These are phyloP conservation scores for Oryctolagus cuniculus DNA, from an alignment of 2,113 vertebrate genomes.

Conservation along the genomic window DNA sequence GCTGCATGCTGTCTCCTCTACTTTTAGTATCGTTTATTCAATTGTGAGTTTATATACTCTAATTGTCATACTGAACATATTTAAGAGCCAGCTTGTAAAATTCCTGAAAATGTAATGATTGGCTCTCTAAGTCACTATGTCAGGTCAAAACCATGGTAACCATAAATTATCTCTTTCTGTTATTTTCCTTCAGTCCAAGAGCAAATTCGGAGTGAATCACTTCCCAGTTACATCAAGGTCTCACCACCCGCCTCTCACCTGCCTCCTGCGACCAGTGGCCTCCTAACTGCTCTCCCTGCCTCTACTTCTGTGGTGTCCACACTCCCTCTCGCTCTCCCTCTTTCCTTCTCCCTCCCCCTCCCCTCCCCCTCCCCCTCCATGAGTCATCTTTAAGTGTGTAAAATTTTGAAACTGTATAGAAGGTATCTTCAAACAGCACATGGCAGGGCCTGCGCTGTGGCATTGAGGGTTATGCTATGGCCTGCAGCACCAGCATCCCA, in stretches of 20 bases:
- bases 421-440: too few species aligned
- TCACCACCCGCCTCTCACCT: background rate
- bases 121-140: background rate
- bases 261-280: too few species aligned
- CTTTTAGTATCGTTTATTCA: background rate
- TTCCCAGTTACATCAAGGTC: background rate
- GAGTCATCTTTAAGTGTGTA: too few species aligned
- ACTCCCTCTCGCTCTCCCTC: too few species aligned
- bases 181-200: background rate
- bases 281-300: background rate
- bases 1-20: background rate
- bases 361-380: too few species aligned
- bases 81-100: background rate
- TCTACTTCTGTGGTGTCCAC: background rate
- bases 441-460: too few species aligned
- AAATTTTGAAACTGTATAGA: too few species aligned
- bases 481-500: too few species aligned
- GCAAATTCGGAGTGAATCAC: background rate
- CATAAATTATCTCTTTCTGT: background rate
- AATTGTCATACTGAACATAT: background rate
- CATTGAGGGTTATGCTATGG: too few species aligned
- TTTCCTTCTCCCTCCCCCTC: too few species aligned
- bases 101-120: background rate
- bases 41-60: conserved; percentile 17
- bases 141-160: background rate